These are phyloP conservation scores for Pseudochirops cupreus DNA, from an alignment of 2,797 vertebrate genomes.

Conservation along the genomic window DNA sequence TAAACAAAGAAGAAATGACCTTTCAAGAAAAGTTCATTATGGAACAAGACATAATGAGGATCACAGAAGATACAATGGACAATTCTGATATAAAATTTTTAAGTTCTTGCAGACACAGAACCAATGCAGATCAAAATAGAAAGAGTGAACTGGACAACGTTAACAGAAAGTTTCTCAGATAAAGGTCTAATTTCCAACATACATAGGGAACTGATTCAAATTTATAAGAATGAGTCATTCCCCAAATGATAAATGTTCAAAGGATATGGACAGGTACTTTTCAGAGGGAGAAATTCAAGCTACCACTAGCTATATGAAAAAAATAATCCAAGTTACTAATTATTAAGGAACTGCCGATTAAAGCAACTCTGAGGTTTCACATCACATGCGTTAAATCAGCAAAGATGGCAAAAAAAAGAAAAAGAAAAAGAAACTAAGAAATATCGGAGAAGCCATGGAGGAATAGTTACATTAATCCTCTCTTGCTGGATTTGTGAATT, in stretches of 20 bases:
- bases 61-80: neutral
- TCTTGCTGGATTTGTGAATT: neutral
- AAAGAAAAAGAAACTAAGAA: neutral
- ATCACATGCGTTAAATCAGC: neutral
- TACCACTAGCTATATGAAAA: neutral
- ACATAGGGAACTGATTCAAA: neutral
- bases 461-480: neutral
- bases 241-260: neutral
- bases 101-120: neutral
- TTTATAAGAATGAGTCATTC: neutral
- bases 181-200: neutral
- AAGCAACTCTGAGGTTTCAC: neutral
- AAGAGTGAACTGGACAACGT: neutral
- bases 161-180: neutral
- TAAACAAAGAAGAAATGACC: neutral
- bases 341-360: neutral
- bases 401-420: neutral
- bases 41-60: neutral
- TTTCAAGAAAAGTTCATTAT: neutral
- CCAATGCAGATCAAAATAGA: neutral
- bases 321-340: neutral
- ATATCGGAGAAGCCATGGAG: neutral
- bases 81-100: neutral
- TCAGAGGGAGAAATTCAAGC: neutral
- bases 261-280: neutral